A percentile compares a stretch with the other conserved stretches of the same genome.
phyloP scores from a whole-genome alignment of 2,797 vertebrate genomes.

The Lagorchestes hirsutus region DNA sequence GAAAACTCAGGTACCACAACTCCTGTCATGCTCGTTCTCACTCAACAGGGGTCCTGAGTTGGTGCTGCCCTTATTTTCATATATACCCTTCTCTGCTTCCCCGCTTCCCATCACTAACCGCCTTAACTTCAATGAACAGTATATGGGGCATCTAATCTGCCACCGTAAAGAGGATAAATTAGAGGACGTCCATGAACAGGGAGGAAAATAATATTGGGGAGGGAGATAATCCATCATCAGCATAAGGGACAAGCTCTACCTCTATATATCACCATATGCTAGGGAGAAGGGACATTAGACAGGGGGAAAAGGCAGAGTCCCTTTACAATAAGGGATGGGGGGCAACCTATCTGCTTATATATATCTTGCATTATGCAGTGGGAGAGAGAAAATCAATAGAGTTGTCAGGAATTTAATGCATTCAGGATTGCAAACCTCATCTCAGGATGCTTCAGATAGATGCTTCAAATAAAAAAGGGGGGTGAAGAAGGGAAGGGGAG shows the following conservation, averaged over 20 bases:
- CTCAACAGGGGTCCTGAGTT: neutral
- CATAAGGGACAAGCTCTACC: slow-evolving; percentile 31
- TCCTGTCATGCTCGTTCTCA: neutral
- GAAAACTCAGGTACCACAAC: neutral
- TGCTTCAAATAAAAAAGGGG: slow-evolving; percentile 74
- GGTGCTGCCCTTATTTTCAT: neutral
- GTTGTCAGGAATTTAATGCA: slow-evolving; percentile 71
- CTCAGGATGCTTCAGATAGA: slow-evolving; percentile 70
- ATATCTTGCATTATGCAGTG: slow-evolving; percentile 69
- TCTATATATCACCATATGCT: slow-evolving; percentile 59
- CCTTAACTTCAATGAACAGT: neutral
- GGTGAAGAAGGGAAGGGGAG: neutral
- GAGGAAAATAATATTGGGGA: slow-evolving; percentile 34
- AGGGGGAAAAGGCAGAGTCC: slow-evolving; percentile 50
- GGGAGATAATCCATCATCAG: slow-evolving; percentile 54
- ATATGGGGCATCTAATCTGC: slow-evolving; percentile 34
- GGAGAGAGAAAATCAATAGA: slow-evolving; percentile 78
- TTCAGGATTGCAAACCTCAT: slow-evolving; percentile 41
- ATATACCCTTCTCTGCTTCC: neutral
- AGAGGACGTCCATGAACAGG: neutral
- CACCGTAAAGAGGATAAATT: slow-evolving; percentile 1
- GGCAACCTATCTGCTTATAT: slow-evolving; percentile 59
- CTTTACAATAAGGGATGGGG: slow-evolving; percentile 65
- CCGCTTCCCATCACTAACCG: neutral
- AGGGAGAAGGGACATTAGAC: slow-evolving; percentile 53